Conservation (phyloP, 1,140 invertebrate species). For the Lasaia peninsularis region DNA sequence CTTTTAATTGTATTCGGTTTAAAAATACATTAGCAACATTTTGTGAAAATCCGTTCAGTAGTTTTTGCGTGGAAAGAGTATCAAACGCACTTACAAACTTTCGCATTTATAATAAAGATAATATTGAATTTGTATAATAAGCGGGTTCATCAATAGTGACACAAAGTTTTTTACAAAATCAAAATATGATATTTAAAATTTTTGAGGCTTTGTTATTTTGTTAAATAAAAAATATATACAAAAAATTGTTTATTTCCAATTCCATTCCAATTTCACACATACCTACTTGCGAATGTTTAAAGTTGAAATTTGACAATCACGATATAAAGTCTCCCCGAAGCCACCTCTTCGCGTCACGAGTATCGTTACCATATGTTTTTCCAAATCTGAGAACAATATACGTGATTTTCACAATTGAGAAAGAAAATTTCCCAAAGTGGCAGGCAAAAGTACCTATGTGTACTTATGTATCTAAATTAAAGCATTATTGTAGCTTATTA, state of each 20-base stretch:
- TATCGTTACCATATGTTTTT: slow-evolving; percentile 84
- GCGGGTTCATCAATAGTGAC: no score
- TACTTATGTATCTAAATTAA: no score
- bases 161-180: background rate
- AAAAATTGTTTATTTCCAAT: background rate
- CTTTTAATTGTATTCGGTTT: no score
- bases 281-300: background rate
- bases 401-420: background rate
- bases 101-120: no score
- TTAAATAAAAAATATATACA: background rate
- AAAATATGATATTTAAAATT: background rate
- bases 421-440: no score
- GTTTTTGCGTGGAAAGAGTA: no score
- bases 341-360: slow-evolving; percentile 83
- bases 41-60: no score
- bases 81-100: no score
- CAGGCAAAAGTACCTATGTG: no score
- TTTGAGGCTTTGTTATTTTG: background rate
- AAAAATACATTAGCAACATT: no score
- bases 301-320: slow-evolving; percentile 20
- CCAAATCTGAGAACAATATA: slow-evolving; percentile 78
- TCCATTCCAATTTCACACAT: background rate
- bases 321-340: slow-evolving; percentile 70
- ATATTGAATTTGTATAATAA: no score
- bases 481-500: no score